These are phyloP conservation scores for Varanus komodoensis DNA, from an alignment of 2,113 vertebrate species.

Conservation along the genomic window DNA sequence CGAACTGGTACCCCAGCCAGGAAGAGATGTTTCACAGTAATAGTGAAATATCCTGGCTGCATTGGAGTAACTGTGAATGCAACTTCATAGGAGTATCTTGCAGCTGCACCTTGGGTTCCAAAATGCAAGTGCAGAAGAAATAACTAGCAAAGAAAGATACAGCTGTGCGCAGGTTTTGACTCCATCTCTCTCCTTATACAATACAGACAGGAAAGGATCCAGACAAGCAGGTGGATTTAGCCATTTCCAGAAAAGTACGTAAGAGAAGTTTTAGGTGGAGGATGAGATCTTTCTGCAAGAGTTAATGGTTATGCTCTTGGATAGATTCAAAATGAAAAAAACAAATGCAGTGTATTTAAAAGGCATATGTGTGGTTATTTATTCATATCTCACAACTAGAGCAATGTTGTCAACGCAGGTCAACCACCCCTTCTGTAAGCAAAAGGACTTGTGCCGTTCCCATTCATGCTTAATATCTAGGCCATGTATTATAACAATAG, in stretches of 20 bases:
- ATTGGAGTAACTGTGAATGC: neutral
- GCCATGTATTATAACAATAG: neutral
- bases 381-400: neutral
- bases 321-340: neutral
- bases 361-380: neutral
- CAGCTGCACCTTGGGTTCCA: neutral
- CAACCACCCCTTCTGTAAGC: neutral
- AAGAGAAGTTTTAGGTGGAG: too few relatives aligned
- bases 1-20: neutral
- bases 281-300: neutral
- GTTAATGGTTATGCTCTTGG: too few relatives aligned
- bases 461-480: neutral
- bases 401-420: neutral
- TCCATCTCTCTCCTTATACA: neutral
- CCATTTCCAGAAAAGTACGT: neutral
- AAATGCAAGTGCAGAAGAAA: neutral
- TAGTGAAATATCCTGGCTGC: neutral
- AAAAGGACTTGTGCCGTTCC: neutral
- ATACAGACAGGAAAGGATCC: neutral
- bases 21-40: neutral
- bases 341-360: neutral
- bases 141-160: neutral
- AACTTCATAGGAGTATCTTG: neutral
- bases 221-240: too few relatives aligned
- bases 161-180: too few relatives aligned